phyloP scores from a whole-genome alignment of 2,113 vertebrate species.

The Actenoides lindsayi region DNA sequence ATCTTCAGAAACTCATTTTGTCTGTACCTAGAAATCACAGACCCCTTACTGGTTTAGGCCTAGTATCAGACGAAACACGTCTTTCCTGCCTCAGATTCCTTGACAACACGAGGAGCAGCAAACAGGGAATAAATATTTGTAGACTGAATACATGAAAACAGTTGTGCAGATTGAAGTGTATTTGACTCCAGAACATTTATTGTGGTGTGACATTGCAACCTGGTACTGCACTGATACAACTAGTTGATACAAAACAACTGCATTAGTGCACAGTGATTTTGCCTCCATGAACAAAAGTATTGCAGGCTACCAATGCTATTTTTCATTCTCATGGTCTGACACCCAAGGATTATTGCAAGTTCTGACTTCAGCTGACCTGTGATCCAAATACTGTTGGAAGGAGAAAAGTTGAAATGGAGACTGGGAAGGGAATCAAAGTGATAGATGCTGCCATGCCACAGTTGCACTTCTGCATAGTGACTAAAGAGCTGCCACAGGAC shows the following conservation, averaged over 20 bases:
- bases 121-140: background rate
- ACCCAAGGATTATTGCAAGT: background rate
- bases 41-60: background rate
- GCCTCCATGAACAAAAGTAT: background rate
- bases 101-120: background rate
- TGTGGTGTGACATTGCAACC: background rate
- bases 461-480: background rate
- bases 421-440: background rate
- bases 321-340: background rate
- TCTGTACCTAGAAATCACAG: background rate
- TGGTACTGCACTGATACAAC: background rate
- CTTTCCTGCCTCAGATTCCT: background rate
- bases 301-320: background rate
- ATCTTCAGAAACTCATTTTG: background rate
- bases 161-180: background rate
- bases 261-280: background rate
- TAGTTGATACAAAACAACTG: background rate
- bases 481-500: background rate
- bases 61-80: background rate
- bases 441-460: background rate
- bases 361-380: background rate
- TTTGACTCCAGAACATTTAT: background rate
- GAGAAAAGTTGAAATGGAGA: background rate
- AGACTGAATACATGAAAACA: background rate
- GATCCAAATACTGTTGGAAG: background rate